Evolutionary conservation across 2,888 invertebrate species (phyloP), one percentile per base, ranked within the genome.

Genomic region (Hetaerina titia): DNA sequence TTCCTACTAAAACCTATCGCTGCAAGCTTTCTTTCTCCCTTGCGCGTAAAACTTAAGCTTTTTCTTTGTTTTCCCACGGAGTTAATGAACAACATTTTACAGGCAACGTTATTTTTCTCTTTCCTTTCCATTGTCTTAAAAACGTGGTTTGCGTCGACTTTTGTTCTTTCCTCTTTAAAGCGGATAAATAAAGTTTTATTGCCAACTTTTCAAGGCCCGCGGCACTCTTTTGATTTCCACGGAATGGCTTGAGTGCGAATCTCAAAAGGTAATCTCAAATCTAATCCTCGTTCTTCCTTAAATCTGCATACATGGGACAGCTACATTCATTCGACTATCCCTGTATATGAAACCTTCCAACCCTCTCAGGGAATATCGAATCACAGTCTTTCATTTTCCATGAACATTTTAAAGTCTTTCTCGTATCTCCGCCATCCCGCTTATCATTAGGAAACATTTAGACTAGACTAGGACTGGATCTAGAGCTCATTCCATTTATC

Each of bases 1-100:
- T 45, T 45, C 45, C 45, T 45, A 45, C 4, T 45, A 45, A 45
- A 45, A 45, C 45, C 45, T 45, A 45, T 45, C 45, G 4, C 45
- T 45, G 4, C 45, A 45, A 45, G 45, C 45, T 45, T 45, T 2
- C 15, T 31, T 81, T 4, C 81, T 81, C 31, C n/a, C 81, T 81
- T 8, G 11, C 31, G 31, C 25, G 31, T 31, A 81, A 31, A 81
- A 81, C 25, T 31, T 31, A 31, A 13, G 81, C 81, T 13, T 92
- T 92, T 60, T 63, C 22, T 31, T 31, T 45, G 56, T 25, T 69
- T 31, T 64, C 22, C 64, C 64, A 56, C 74, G 45, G 31, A 92
- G 92, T 69, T 69, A 92, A 92, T 92, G 64, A 92, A 64, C 92
- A 92, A 45, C 92, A 56, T 64, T 45, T 81, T 31, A 13, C 81